Conservation (phyloP, 2,888 invertebrate genomes). For the Euphydryas editha region DNA sequence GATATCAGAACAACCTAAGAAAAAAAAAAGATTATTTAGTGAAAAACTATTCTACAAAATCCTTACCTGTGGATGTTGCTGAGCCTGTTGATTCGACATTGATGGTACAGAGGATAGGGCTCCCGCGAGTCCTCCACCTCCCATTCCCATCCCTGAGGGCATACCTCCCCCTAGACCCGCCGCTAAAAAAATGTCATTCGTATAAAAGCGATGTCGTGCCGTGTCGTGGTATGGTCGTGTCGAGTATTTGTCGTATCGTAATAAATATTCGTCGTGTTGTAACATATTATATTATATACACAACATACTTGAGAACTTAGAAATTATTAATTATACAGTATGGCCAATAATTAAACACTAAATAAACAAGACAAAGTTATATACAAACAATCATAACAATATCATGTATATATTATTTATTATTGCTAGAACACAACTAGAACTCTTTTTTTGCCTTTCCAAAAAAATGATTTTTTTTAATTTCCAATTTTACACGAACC, state of each 20-base stretch:
- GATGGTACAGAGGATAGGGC: slow-evolving; percentile 23
- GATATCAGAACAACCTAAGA: background rate
- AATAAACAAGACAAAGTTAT: too few relatives aligned
- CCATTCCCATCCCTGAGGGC: slow-evolving; percentile 34
- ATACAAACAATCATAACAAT: too few relatives aligned
- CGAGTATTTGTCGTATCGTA: background rate
- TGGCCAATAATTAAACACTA: too few relatives aligned
- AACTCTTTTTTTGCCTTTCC: too few relatives aligned
- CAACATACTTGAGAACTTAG: too few relatives aligned
- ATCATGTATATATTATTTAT: too few relatives aligned
- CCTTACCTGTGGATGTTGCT: slow-evolving; percentile 64
- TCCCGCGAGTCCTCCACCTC: slow-evolving; percentile 23
- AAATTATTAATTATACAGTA: too few relatives aligned
- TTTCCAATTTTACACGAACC: too few relatives aligned
- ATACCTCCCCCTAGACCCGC: slow-evolving; percentile 50
- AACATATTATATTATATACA: too few relatives aligned
- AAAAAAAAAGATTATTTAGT: background rate
- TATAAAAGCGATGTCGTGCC: background rate
- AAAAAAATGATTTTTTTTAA: too few relatives aligned
- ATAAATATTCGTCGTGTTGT: too few relatives aligned
- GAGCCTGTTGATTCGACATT: slow-evolving; percentile 59
- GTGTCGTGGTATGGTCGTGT: background rate
- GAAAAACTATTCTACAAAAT: background rate
- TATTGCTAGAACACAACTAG: too few relatives aligned
- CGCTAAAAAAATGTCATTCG: slow-evolving; percentile 39